Percentiles rank a stretch among this genome's conserved stretches.
phyloP scores from a whole-genome alignment of 2,888 invertebrate species.

The Aporophyla nigra region DNA sequence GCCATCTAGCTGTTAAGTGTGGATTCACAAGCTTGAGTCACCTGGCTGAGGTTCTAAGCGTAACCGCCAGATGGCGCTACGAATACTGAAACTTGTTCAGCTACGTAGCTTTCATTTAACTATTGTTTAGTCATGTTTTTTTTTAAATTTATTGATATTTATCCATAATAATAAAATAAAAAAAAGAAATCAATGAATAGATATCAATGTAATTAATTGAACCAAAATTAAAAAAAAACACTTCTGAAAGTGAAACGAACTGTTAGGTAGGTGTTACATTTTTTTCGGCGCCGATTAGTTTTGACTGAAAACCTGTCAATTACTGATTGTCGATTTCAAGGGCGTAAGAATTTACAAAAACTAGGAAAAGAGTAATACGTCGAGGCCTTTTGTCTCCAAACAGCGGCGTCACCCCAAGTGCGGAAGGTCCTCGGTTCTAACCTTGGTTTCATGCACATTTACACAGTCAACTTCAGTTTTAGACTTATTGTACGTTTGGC shows the following conservation, averaged over 20 bases:
- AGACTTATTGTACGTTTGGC: slow-evolving; percentile 51
- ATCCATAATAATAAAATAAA: no score
- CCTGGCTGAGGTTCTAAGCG: slow-evolving; percentile 55
- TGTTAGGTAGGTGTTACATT: slow-evolving; percentile 12
- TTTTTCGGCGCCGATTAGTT: slow-evolving; percentile 43
- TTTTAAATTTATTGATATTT: background rate
- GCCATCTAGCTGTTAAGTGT: slow-evolving; percentile 74
- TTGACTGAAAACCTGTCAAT: slow-evolving; percentile 65
- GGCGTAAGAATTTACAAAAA: slow-evolving; percentile 84
- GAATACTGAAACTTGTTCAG: slow-evolving; percentile 19
- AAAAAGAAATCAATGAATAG: no score
- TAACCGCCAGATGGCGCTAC: slow-evolving; percentile 75
- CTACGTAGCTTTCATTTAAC: background rate
- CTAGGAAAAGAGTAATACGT: slow-evolving; percentile 84
- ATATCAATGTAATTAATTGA: background rate
- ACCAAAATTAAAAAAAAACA: background rate
- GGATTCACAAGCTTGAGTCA: slow-evolving; percentile 48
- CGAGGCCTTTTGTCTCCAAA: slow-evolving; percentile 85
- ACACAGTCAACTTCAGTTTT: slow-evolving; percentile 67
- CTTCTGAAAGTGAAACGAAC: slow-evolving; percentile 5
- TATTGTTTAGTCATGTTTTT: background rate
- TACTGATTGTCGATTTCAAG: slow-evolving; percentile 78
- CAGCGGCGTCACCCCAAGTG: slow-evolving; percentile 80
- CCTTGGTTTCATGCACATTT: slow-evolving; percentile 73
- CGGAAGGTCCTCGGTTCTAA: slow-evolving; percentile 82